phyloP scores from a whole-genome alignment of 2,888 invertebrate genomes.

The Sepioteuthis lessoniana region DNA sequence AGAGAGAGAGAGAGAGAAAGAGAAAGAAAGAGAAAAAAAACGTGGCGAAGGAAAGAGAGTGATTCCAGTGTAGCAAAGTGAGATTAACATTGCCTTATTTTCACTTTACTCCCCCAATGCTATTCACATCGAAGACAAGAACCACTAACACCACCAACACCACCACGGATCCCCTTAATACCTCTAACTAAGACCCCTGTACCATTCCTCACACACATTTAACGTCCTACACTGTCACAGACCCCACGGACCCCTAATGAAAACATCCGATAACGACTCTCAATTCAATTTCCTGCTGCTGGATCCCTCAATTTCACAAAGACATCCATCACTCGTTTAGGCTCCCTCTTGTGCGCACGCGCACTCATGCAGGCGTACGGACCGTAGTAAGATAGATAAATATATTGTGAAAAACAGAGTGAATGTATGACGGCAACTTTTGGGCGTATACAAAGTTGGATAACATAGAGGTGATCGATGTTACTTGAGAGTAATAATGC shows the following conservation, averaged over 20 bases:
- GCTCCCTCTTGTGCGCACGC: neutral
- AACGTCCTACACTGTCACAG: neutral
- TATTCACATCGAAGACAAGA: neutral
- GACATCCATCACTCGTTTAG: constrained; percentile 33
- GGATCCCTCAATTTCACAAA: constrained; percentile 33
- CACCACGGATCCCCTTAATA: neutral
- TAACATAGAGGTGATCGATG: neutral
- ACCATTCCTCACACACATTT: neutral
- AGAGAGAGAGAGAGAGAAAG: neutral
- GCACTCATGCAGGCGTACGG: neutral
- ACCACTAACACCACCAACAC: neutral
- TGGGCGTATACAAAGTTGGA: neutral
- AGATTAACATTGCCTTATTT: neutral
- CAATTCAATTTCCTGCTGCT: constrained; percentile 33
- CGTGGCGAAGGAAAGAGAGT: neutral
- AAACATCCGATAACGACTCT: constrained; percentile 33
- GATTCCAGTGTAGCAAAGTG: neutral
- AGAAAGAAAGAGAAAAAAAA: neutral
- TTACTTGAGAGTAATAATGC: neutral
- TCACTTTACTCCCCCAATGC: neutral
- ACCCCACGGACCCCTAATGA: constrained; percentile 8
- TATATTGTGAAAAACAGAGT: neutral
- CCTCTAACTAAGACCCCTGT: neutral
- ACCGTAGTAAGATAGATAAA: neutral
- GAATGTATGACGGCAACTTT: neutral